Evolutionary conservation across 2,888 invertebrate genomes (phyloP).

Genomic region (Orchestes rusci): DNA sequence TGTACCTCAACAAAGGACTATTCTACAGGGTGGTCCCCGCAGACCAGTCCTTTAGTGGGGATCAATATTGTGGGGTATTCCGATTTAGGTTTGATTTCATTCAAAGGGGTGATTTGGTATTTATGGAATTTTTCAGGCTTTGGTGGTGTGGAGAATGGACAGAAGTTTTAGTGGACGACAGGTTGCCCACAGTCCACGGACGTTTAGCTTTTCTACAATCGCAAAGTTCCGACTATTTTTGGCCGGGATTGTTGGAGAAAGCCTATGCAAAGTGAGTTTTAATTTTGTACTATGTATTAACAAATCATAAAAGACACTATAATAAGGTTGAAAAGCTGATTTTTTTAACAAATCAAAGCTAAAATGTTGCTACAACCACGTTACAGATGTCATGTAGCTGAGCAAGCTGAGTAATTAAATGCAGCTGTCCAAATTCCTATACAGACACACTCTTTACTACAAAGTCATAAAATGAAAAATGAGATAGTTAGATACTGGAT

Average conservation of each 20-base stretch:
- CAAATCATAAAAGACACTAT: too few relatives aligned
- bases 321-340: too few relatives aligned
- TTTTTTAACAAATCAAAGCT: too few relatives aligned
- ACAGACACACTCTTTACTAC: too few relatives aligned
- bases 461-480: too few relatives aligned
- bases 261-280: constrained; percentile 77
- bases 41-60: constrained; percentile 71
- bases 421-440: too few relatives aligned
- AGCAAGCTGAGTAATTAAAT: too few relatives aligned
- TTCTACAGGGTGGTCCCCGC: constrained; percentile 89
- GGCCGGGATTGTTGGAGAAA: constrained; percentile 86
- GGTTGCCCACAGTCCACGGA: constrained; percentile 81
- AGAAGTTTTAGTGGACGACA: constrained; percentile 82
- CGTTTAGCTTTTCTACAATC: constrained; percentile 80
- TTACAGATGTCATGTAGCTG: too few relatives aligned
- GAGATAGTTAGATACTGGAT: too few relatives aligned
- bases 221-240: constrained; percentile 72
- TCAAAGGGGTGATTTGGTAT: not conserved
- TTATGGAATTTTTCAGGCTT: constrained; percentile 47
- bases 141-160: constrained; percentile 96
- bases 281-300: too few relatives aligned
- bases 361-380: too few relatives aligned
- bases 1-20: constrained; percentile 78
- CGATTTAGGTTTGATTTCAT: constrained; percentile 51
- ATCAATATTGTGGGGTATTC: constrained; percentile 71